A percentile compares a stretch with the other conserved stretches of the same genome.
Evolutionary conservation across 2,113 vertebrate genomes (phyloP).

Genomic region (Lonchura striata): DNA sequence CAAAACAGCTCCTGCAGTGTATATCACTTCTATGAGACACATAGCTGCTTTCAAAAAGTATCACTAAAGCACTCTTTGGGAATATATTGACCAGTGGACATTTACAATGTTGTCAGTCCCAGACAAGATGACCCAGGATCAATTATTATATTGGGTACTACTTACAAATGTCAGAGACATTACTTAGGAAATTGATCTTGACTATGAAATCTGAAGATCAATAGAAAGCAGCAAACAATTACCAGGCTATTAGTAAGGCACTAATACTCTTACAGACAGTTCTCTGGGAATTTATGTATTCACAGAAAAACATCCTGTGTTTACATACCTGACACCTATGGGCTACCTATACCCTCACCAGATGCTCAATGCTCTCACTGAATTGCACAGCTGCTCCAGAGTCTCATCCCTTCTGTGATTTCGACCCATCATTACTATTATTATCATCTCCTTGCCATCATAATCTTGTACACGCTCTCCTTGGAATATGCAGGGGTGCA

Average conservation of each 20-base stretch:
- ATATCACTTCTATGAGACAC: background rate
- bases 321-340: background rate
- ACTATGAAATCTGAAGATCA: slow-evolving; percentile 47
- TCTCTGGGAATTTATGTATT: background rate
- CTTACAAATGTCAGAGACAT: slow-evolving; percentile 38
- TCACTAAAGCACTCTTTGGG: background rate
- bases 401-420: background rate
- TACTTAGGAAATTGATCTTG: slow-evolving; percentile 18
- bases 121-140: background rate
- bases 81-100: background rate
- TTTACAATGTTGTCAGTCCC: background rate
- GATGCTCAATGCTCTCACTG: background rate
- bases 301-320: background rate
- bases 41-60: background rate
- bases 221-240: slow-evolving; percentile 37
- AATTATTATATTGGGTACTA: background rate
- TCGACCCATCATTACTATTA: background rate
- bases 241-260: slow-evolving; percentile 23
- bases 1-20: background rate
- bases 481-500: background rate
- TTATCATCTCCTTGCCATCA: background rate
- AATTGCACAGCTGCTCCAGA: background rate
- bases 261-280: background rate
- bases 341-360: background rate
- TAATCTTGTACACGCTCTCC: background rate